Percentiles rank a stretch among this genome's conserved stretches.
phyloP scores from a whole-genome alignment of 2,888 invertebrate species.

The Autographa pulchrina region DNA sequence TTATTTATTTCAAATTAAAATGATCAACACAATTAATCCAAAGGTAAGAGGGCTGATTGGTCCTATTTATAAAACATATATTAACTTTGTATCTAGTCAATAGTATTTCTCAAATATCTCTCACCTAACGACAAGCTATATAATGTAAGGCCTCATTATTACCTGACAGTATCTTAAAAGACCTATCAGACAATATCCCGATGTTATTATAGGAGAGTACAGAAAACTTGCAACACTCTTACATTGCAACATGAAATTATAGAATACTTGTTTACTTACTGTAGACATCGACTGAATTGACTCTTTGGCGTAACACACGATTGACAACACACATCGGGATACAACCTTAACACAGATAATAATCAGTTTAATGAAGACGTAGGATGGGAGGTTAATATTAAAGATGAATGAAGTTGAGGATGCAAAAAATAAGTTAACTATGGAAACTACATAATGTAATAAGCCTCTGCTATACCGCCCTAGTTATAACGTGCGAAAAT shows the following conservation, averaged over 20 bases:
- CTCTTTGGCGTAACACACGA: constrained; percentile 9
- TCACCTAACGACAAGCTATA: constrained; percentile 26
- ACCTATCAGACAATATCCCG: constrained; percentile 46
- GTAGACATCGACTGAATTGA: constrained; percentile 1
- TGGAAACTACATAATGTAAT: constrained; percentile 42
- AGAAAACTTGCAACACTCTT: constrained; percentile 15
- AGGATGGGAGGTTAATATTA: background rate
- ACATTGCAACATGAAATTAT: constrained; percentile 19
- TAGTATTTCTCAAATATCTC: constrained; percentile 36
- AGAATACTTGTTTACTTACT: constrained; percentile 16
- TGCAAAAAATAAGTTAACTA: constrained; percentile 58
- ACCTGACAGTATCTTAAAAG: constrained; percentile 12
- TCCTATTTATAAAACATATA: constrained; percentile 42
- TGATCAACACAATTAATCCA: constrained; percentile 15
- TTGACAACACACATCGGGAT: constrained; percentile 37
- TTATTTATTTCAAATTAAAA: constrained; percentile 29
- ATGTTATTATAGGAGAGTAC: constrained; percentile 18
- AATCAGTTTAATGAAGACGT: background rate
- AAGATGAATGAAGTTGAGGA: constrained; percentile 41
- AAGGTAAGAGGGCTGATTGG: constrained; percentile 42
- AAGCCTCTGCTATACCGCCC: constrained; percentile 55
- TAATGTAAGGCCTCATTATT: constrained; percentile 37
- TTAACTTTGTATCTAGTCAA: constrained; percentile 21
- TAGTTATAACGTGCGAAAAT: constrained; percentile 38
- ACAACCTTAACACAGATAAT: constrained; percentile 29